These are phyloP conservation scores for Pipistrellus kuhlii DNA, from an alignment of 2,797 vertebrate species.

Conservation along the genomic window DNA sequence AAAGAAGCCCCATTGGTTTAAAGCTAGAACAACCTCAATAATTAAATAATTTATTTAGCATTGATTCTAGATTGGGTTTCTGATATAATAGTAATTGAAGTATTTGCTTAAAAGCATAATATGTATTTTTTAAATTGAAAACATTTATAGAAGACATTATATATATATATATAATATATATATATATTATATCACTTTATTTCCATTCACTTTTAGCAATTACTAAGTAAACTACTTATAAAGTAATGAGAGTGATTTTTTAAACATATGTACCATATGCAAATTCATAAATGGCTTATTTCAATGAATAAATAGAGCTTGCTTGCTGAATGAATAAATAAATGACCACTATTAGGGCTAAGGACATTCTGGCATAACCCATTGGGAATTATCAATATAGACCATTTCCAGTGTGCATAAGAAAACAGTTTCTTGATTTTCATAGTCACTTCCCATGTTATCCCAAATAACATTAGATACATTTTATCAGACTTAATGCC, in stretches of 20 bases:
- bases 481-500: neutral
- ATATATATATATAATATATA: neutral
- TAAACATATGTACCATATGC: neutral
- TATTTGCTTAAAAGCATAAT: neutral
- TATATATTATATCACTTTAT: neutral
- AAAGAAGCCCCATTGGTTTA: neutral
- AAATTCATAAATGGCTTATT: conserved; percentile 52
- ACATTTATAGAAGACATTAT: neutral
- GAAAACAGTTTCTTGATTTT: conserved; percentile 45
- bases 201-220: conserved; percentile 30
- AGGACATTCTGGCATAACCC: neutral
- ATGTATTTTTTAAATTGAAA: neutral
- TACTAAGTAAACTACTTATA: conserved; percentile 10
- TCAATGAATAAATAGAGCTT: neutral
- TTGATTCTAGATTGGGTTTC: neutral
- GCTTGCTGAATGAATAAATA: neutral
- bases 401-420: neutral
- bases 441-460: conserved; percentile 21
- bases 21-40: neutral
- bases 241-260: neutral
- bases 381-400: neutral
- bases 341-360: neutral
- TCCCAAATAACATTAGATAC: neutral
- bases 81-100: neutral
- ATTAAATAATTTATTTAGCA: conserved; percentile 2